Evolutionary conservation across 2,113 vertebrate species (phyloP).

Genomic region (Garra rufa): DNA sequence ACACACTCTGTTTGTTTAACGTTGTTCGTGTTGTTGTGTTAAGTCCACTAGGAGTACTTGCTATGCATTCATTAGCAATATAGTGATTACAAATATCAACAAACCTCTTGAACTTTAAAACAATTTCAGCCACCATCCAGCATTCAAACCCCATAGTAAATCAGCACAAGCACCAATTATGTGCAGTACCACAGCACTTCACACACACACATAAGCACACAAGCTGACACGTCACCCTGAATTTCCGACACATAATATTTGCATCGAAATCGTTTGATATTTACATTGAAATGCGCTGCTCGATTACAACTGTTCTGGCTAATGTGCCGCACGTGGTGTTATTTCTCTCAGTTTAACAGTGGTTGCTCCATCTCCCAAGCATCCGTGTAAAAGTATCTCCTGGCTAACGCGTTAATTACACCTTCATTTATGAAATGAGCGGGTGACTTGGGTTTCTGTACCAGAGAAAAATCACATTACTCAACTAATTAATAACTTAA

Average conservation of each 20-base stretch:
- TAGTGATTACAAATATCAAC: background rate
- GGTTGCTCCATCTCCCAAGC: background rate
- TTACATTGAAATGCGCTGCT: conserved; percentile 2
- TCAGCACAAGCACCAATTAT: background rate
- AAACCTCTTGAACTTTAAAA: conserved; percentile 19
- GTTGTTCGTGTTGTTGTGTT: background rate
- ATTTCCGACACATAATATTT: conserved; percentile 2
- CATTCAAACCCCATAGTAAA: background rate
- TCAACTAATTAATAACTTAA: conserved; percentile 82
- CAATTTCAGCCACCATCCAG: background rate
- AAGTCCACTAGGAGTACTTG: background rate
- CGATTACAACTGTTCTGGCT: background rate
- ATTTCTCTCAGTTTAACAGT: background rate
- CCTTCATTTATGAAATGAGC: conserved; percentile 50
- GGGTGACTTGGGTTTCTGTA: conserved; percentile 67
- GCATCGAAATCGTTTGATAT: background rate
- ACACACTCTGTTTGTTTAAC: background rate
- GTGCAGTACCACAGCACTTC: background rate
- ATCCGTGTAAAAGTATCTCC: conserved; percentile 32
- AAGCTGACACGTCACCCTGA: background rate
- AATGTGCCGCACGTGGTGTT: background rate
- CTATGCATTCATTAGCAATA: background rate
- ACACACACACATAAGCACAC: background rate
- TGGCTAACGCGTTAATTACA: conserved; percentile 54
- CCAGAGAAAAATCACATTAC: conserved; percentile 74